These are phyloP conservation scores for Corvus hawaiiensis DNA, from an alignment of 2,113 vertebrate genomes.

Conservation along the genomic window DNA sequence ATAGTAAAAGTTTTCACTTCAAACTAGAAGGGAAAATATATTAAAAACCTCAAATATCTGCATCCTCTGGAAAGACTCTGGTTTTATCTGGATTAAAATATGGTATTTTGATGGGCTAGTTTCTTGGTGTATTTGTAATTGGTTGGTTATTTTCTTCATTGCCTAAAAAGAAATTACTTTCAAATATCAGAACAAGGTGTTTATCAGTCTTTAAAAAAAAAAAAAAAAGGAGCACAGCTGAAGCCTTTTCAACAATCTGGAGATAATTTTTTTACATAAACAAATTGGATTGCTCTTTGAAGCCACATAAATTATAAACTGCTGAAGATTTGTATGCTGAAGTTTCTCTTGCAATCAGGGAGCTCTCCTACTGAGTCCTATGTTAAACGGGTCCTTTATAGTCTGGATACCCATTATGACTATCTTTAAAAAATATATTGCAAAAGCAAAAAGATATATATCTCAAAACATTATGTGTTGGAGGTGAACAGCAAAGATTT, in stretches of 20 bases:
- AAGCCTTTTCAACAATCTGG: not conserved
- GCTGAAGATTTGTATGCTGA: not conserved
- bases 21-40: not conserved
- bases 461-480: not conserved
- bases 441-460: not conserved
- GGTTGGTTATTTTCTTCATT: not conserved
- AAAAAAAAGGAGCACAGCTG: not conserved
- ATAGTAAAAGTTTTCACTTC: not conserved
- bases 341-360: not conserved
- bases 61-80: not conserved
- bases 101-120: not conserved
- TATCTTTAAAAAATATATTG: not conserved
- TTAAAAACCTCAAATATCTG: not conserved
- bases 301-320: slow-evolving; percentile 11
- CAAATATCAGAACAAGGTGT: not conserved
- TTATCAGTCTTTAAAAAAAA: not conserved
- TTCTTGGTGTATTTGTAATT: not conserved
- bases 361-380: not conserved
- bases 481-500: not conserved
- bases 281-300: not conserved
- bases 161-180: not conserved
- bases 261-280: not conserved
- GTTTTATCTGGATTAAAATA: not conserved
- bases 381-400: not conserved
- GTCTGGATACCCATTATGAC: not conserved